phyloP scores from a whole-genome alignment of 2,797 vertebrate genomes.

The Eremophila alpestris region DNA sequence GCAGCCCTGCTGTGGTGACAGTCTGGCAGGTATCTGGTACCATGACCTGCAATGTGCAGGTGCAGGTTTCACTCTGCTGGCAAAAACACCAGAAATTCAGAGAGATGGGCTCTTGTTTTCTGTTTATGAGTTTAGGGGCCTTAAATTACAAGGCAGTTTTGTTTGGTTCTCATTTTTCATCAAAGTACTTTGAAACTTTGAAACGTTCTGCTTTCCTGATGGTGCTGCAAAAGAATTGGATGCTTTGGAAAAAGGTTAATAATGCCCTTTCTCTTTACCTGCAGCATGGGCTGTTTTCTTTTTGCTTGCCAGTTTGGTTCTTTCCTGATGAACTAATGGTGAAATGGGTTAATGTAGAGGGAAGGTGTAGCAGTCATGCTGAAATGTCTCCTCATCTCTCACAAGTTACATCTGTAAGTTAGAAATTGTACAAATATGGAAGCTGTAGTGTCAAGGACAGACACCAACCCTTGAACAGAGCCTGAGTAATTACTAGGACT shows the following conservation, averaged over 20 bases:
- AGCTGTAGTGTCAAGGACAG: neutral
- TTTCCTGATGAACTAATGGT: neutral
- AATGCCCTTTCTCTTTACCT: neutral
- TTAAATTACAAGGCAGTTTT: neutral
- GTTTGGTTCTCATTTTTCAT: neutral
- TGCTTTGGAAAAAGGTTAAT: neutral
- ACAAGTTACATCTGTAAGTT: neutral
- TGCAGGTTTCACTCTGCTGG: neutral
- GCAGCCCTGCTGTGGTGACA: rapidly evolving
- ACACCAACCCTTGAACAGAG: neutral
- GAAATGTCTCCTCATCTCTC: neutral
- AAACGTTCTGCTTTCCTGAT: neutral
- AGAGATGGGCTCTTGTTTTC: neutral
- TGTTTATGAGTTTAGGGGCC: neutral
- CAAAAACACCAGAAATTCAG: neutral
- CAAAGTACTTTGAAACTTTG: neutral
- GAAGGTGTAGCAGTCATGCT: neutral
- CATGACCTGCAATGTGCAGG: rapidly evolving
- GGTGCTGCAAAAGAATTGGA: rapidly evolving
- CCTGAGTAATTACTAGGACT: neutral
- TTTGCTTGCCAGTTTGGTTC: neutral
- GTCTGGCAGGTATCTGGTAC: neutral
- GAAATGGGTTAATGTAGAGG: neutral
- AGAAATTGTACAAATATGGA: neutral
- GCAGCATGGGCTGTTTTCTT: neutral